These are phyloP conservation scores for Folsomia manolachei DNA, from an alignment of 2,888 invertebrate genomes.

Conservation along the genomic window DNA sequence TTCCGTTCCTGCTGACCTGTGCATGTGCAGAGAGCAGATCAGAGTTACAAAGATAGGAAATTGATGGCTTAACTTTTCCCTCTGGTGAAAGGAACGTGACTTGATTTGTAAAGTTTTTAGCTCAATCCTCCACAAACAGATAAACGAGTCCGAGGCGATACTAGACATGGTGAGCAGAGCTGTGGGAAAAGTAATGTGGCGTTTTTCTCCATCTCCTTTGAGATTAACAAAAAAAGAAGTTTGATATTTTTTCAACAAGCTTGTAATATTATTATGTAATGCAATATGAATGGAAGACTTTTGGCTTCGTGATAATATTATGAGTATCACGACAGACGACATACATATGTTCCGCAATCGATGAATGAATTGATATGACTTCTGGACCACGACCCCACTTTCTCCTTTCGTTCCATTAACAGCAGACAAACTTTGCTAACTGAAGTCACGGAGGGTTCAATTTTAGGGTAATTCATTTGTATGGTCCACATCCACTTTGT, in stretches of 20 bases:
- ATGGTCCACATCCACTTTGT: too few species aligned
- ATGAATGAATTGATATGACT: too few species aligned
- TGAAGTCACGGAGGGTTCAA: too few species aligned
- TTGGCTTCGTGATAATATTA: too few species aligned
- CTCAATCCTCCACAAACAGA: slow-evolving; percentile 19
- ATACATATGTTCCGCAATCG: background rate
- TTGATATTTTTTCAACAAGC: slow-evolving; percentile 14
- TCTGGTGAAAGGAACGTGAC: slow-evolving; percentile 45
- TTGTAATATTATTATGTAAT: slow-evolving; percentile 2
- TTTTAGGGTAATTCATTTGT: too few species aligned
- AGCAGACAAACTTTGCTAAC: too few species aligned
- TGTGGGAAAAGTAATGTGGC: slow-evolving; percentile 19
- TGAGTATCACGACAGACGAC: background rate
- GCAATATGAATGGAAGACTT: background rate
- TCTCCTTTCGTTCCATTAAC: too few species aligned
- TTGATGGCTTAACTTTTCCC: slow-evolving; percentile 46
- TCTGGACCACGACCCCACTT: too few species aligned
- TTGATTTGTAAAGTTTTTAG: slow-evolving; percentile 43
- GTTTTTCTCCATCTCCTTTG: slow-evolving; percentile 1
- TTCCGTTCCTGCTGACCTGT: background rate
- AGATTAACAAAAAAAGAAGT: slow-evolving; percentile 13
- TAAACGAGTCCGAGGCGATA: slow-evolving; percentile 16
- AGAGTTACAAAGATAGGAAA: slow-evolving; percentile 41
- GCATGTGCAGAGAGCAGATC: slow-evolving; percentile 20
- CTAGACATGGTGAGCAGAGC: background rate